Conservation (phyloP, 2,113 vertebrate species). For the Onychostoma macrolepis region DNA sequence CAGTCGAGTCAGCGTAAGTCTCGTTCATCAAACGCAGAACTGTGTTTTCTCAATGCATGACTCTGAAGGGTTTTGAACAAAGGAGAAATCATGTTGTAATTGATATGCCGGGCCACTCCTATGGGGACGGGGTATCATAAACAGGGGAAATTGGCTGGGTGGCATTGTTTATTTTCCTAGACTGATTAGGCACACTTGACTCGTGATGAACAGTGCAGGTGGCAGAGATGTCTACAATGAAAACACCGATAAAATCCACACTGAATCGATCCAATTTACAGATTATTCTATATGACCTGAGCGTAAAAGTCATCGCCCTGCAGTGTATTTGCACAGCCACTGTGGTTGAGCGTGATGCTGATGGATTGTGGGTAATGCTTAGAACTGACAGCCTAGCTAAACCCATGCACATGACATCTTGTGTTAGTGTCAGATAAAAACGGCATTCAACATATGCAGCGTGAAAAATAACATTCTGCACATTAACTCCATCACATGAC, state of each 20-base stretch:
- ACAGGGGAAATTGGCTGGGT: conserved; percentile 56
- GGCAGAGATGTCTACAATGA: conserved; percentile 28
- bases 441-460: conserved; percentile 58
- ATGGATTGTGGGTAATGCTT: conserved; percentile 20
- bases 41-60: conserved; percentile 31
- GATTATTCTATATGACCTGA: conserved; percentile 37
- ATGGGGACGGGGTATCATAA: conserved; percentile 52
- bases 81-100: conserved; percentile 57
- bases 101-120: conserved; percentile 58
- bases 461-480: conserved; percentile 68
- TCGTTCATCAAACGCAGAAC: conserved; percentile 13
- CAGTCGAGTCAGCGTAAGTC: neutral
- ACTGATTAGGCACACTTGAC: conserved; percentile 51
- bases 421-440: conserved; percentile 64
- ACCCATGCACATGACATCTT: conserved; percentile 55
- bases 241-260: conserved; percentile 37
- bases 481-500: conserved; percentile 67
- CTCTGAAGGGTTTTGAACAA: conserved; percentile 46
- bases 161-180: conserved; percentile 57
- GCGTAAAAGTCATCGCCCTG: neutral
- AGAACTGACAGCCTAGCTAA: conserved; percentile 51
- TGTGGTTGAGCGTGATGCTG: conserved; percentile 19
- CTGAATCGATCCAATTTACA: conserved; percentile 46
- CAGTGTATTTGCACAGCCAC: neutral
- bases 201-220: conserved; percentile 34